Conservation (phyloP, 1,140 invertebrate species). For the Asbolus verrucosus region DNA sequence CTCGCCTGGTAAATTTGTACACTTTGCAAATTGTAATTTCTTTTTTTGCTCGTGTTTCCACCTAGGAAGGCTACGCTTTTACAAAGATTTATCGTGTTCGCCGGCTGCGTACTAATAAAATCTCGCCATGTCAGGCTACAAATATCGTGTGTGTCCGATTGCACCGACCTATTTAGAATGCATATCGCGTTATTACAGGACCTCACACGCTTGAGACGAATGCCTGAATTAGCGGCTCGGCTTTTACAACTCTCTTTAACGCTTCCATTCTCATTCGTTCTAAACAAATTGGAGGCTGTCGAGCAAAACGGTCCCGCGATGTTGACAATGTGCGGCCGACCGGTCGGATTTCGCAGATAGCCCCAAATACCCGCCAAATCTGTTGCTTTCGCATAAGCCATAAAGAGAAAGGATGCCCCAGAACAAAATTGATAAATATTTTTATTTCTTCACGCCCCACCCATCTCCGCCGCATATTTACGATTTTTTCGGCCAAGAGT, state of each 20-base stretch:
- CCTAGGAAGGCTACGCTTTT: conserved; percentile 47
- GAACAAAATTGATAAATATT: too few relatives aligned
- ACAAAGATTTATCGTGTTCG: conserved; percentile 47
- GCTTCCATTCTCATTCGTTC: not conserved
- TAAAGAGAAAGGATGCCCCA: too few relatives aligned
- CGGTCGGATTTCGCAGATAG: too few relatives aligned
- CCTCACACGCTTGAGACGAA: conserved; percentile 46
- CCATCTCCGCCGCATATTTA: too few relatives aligned
- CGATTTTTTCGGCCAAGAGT: too few relatives aligned
- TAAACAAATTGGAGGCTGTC: conserved; percentile 4
- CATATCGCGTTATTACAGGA: conserved; percentile 47
- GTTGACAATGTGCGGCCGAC: too few relatives aligned
- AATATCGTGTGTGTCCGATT: conserved; percentile 44
- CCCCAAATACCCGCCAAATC: too few relatives aligned
- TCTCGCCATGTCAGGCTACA: conserved; percentile 45
- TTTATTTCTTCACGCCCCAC: too few relatives aligned
- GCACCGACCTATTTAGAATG: conserved; percentile 43
- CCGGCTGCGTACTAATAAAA: conserved; percentile 47
- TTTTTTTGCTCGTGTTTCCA: conserved; percentile 25
- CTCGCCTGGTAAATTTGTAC: conserved; percentile 23
- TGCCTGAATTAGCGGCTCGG: conserved; percentile 30
- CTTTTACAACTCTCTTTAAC: conserved; percentile 17
- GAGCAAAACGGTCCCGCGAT: too few relatives aligned
- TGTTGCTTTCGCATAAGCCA: too few relatives aligned
- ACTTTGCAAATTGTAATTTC: conserved; percentile 32